Base-by-base conservation (phyloP, 2,888 invertebrate genomes). In the Mesorhabditis spiculigera region DNA sequence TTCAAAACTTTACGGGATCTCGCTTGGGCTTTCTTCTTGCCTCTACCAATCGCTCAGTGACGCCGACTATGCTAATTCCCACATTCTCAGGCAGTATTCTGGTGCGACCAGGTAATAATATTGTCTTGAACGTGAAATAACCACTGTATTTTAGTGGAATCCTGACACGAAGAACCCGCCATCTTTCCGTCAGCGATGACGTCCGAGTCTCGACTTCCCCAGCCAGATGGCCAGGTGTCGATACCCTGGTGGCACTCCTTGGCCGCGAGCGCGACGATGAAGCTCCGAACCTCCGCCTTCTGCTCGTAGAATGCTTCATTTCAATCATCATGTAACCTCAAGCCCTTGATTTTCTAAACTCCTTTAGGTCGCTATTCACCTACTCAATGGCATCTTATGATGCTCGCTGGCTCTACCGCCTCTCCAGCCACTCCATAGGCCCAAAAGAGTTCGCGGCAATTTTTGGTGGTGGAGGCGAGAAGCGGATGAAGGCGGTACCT, bases 1-100 rank as follows among this genome's bases (percentile, higher is more conserved):
- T 70, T 91, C 94, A 85, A 92, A 94, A n/a, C 88, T 97, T 78
- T 89, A 96, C 68, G 96, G 96, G 86, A 89, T 98, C 67, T 92
- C 95, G 0, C 93, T 97, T 8, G 96, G 97, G 0, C 89, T 99
- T 13, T 96, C 97, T n/a, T 94, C 97, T 42, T 97, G 97, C 88
- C 93, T 98, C 84, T 98, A 98, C 88, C 97, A 99, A 88, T 95
- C 95, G 63, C 89, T 98, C 28, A 97, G 96, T 81, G 89, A 89
- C 81, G 87, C 88, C 78, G 89, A 89, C 75, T 87, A 86, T 72
- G 87, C 88, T 67, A 63, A 69, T 68, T 61, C 10, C 10, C n/a
- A 10, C 8, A 10, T 13, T 2, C n/a, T 50, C 8, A 10, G 58
- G 58, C 58, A 50, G 8, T n/a, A 50, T 10, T 13, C 58, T 10